Evolutionary conservation across 2,797 vertebrate genomes (phyloP), one percentile per base, ranked within the genome.

Genomic region (Columba guinea): DNA sequence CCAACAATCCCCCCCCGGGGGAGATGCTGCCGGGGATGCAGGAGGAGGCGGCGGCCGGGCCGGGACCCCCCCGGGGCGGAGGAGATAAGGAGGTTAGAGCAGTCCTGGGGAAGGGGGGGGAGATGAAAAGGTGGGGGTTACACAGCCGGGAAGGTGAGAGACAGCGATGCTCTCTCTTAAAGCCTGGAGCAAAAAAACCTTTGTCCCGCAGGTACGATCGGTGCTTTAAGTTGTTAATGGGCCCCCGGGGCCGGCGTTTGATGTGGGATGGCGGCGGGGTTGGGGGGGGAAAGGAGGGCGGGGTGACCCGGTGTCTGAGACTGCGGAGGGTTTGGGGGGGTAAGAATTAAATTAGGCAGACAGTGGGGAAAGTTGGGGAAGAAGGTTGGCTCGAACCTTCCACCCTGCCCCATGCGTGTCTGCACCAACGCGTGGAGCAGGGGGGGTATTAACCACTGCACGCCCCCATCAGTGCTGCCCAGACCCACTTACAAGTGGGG

Each of bases 181-280:
- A 13, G 32, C 21, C 73, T n/a, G 24, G 41, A 28, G 21, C 7
- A 21, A 52, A 39, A 91, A 91, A 87, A 74, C 77, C 90, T 95
- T 95, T 96, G 84, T 92, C 90, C 87, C 59, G 65, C 94, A 94
- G 90, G 86, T 92, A 94, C 30, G 78, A 83, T 76, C 41, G 46
- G 55, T 77, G 77, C 90, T 91, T 96, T 97, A 93, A 95, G 69
- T 81, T 96, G 96, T 52, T 84, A 95, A 96, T 87, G 64, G 39
- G 41, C 37, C 41, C 55, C 74, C 41, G 63, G 39, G 63, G 76
- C 37, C 52, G 51, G 79, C n/a, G 63, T 95, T 96, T 97, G 95
- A 95, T 96, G 87, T 94, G 65, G 94, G 85, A 86, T 81, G 94
- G 82, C 93, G 93, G 90, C 71, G 44, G 59, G 52, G 13, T 39